Percentiles rank a stretch among this genome's conserved stretches.
phyloP scores from a whole-genome alignment of 2,797 vertebrate species.

The Dicrostonyx torquatus region DNA sequence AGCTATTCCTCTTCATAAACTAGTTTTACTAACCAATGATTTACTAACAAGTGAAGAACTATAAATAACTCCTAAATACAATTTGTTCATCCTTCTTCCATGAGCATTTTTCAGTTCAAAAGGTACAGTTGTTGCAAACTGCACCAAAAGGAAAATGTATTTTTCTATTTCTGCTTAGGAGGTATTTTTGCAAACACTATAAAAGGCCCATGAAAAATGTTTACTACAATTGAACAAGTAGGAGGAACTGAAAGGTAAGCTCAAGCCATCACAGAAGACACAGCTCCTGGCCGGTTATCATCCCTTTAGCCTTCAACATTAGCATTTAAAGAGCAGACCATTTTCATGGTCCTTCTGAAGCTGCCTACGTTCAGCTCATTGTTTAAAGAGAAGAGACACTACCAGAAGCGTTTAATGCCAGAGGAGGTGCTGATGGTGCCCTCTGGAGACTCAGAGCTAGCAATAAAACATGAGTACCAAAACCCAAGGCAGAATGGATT shows the following conservation, averaged over 20 bases:
- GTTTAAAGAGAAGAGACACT: constrained; percentile 5
- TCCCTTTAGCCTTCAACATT: background rate
- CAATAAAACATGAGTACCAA: background rate
- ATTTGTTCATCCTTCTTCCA: constrained; percentile 76
- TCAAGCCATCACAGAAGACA: constrained; percentile 61
- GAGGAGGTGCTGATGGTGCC: background rate
- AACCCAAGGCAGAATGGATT: constrained; percentile 40
- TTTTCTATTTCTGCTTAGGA: constrained; percentile 84
- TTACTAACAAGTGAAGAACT: constrained; percentile 76
- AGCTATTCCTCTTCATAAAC: constrained; percentile 49
- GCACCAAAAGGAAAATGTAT: constrained; percentile 79
- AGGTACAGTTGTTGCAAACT: constrained; percentile 76
- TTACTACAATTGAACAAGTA: constrained; percentile 78
- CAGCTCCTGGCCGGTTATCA: background rate
- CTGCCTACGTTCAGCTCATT: background rate
- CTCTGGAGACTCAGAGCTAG: background rate
- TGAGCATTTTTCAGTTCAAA: constrained; percentile 81
- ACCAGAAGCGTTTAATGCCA: background rate
- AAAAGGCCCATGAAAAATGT: constrained; percentile 79
- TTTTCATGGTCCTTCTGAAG: background rate
- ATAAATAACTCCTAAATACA: constrained; percentile 82
- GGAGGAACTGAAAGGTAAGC: constrained; percentile 62
- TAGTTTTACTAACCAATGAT: constrained; percentile 78
- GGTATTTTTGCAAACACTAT: constrained; percentile 81
- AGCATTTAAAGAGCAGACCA: constrained; percentile 38